Percentiles rank a stretch among this genome's conserved stretches.
Evolutionary conservation across 2,888 invertebrate genomes (phyloP).

Genomic region (Augochlorella aurata): DNA sequence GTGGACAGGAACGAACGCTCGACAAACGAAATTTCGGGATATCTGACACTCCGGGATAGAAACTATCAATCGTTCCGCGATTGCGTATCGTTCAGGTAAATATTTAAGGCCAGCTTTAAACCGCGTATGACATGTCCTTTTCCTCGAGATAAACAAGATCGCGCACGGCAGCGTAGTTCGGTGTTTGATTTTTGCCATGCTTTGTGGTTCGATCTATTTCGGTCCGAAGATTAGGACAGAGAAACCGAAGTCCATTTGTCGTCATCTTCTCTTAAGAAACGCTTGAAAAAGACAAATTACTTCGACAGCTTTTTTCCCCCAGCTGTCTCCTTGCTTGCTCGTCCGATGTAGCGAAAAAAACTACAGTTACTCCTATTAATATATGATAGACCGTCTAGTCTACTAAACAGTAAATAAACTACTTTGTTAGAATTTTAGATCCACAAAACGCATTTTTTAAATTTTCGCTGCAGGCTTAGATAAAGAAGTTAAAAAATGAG

Average conservation of each 20-base stretch:
- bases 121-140: slow-evolving; percentile 8
- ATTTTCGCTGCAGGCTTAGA: too few relatives aligned
- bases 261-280: not conserved
- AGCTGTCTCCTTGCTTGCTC: too few relatives aligned
- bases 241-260: not conserved
- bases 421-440: too few relatives aligned
- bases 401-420: too few relatives aligned
- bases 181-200: not conserved
- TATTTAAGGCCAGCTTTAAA: slow-evolving; percentile 32
- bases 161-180: not conserved
- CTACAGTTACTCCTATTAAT: too few relatives aligned
- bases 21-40: slow-evolving; percentile 8
- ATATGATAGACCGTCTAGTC: too few relatives aligned
- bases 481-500: too few relatives aligned
- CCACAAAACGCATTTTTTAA: too few relatives aligned
- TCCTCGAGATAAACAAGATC: not conserved
- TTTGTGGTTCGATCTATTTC: not conserved
- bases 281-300: not conserved
- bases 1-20: not conserved
- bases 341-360: not conserved
- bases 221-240: not conserved
- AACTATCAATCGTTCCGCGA: slow-evolving; percentile 20
- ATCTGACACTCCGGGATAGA: slow-evolving; percentile 19
- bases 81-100: slow-evolving; percentile 31
- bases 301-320: not conserved